phyloP scores from a whole-genome alignment of 2,888 invertebrate genomes.

The Stictocephala bisonia region DNA sequence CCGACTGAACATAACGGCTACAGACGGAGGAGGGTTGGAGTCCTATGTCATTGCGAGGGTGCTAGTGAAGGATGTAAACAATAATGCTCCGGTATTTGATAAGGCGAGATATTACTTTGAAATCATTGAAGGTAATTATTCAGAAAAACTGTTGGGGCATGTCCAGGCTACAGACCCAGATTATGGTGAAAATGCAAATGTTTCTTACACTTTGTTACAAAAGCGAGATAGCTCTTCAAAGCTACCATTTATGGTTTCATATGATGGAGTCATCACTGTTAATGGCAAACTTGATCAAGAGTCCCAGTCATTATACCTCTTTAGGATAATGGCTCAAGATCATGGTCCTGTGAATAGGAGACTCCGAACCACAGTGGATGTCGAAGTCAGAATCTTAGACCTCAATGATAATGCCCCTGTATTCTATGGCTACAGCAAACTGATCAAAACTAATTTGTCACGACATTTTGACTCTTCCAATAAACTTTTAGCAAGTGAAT shows the following conservation, averaged over 20 bases:
- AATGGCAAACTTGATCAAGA: constrained; percentile 84
- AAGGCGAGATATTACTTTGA: constrained; percentile 87
- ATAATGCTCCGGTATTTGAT: constrained; percentile 85
- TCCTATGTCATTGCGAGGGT: constrained; percentile 78
- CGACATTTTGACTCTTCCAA: constrained; percentile 64
- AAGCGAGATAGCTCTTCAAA: constrained; percentile 62
- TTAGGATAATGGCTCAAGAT: constrained; percentile 80
- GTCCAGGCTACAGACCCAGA: constrained; percentile 84
- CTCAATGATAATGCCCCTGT: constrained; percentile 86
- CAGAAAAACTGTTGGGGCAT: constrained; percentile 76
- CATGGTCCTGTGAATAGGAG: constrained; percentile 72
- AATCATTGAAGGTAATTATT: constrained; percentile 82
- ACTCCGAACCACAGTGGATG: constrained; percentile 78
- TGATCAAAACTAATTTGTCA: constrained; percentile 47
- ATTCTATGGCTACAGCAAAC: constrained; percentile 78
- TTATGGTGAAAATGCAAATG: constrained; percentile 81
- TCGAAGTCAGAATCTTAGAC: constrained; percentile 84
- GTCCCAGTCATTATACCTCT: constrained; percentile 74
- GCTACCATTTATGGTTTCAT: constrained; percentile 78
- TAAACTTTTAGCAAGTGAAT: constrained; percentile 66
- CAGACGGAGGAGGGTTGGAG: constrained; percentile 79
- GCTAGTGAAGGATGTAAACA: constrained; percentile 83
- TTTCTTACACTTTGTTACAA: constrained; percentile 73
- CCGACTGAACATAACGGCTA: constrained; percentile 78
- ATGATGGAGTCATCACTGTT: constrained; percentile 75